A percentile compares a stretch with the other conserved stretches of the same genome.
These are phyloP conservation scores for Ptiloglossa arizonensis DNA, from an alignment of 1,140 invertebrate genomes.

Conservation along the genomic window DNA sequence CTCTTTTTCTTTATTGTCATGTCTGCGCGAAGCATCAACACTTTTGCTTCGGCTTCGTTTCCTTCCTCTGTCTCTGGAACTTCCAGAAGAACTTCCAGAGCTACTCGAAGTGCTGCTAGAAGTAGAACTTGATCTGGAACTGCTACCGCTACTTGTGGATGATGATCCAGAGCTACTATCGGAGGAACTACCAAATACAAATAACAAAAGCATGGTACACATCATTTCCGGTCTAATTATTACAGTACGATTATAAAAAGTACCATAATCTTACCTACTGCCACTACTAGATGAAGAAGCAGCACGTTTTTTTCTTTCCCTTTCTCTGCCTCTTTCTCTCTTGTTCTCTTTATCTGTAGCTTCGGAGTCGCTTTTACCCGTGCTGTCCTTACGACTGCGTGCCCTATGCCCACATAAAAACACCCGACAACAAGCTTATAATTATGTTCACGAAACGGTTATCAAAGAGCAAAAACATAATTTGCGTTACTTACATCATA, in stretches of 20 bases:
- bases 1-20: conserved; percentile 82
- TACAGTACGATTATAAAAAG: not conserved
- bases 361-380: conserved; percentile 83
- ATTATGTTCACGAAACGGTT: not conserved
- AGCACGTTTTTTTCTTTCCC: conserved; percentile 86
- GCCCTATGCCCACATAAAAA: conserved; percentile 80
- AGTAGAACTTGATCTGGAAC: conserved; percentile 87
- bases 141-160: conserved; percentile 83
- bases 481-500: conserved; percentile 50
- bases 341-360: conserved; percentile 87
- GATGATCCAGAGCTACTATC: conserved; percentile 87
- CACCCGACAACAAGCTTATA: conserved; percentile 10
- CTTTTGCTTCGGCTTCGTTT: conserved; percentile 81
- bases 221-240: not conserved
- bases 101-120: conserved; percentile 87
- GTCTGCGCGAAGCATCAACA: conserved; percentile 78
- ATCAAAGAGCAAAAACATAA: not conserved
- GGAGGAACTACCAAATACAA: conserved; percentile 84
- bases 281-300: conserved; percentile 90
- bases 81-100: conserved; percentile 85
- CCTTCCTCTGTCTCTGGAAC: conserved; percentile 81
- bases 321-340: conserved; percentile 84
- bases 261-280: conserved; percentile 84
- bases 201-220: conserved; percentile 1
- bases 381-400: conserved; percentile 83